Evolutionary conservation across 2,797 vertebrate species (phyloP), one percentile per base, ranked within the genome.

Genomic region (Acrocephalus scirpaceus): DNA sequence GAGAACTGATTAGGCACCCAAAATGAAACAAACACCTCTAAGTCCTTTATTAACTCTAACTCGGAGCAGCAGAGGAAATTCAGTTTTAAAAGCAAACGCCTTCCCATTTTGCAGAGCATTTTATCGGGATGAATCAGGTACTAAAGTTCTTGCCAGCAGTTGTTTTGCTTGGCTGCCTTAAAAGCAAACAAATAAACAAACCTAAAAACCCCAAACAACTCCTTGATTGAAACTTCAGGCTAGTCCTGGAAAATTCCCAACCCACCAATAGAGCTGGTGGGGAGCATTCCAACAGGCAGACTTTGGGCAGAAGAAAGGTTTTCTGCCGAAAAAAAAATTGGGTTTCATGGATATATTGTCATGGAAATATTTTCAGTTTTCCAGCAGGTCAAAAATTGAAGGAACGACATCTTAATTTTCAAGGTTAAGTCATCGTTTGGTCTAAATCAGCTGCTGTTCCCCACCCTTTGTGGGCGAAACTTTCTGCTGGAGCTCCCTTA

Each of bases 391-490:
- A 57, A 83, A 78, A 87, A 38, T 3, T 17, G 40, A 86, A 73
- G 60, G 76, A 90, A 81, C 0, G 3, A 60, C 3, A 0, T 73
- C 82, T 93, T 78, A 47, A 88, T 95, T 84, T 91, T 78, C 88
- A 75, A 92, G 76, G 79, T 93, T 74, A 95, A 93, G 73, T 94
- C 93, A 95, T 93, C 54, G 1, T 69, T 96, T 71, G 70, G 86
- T 86, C 51, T 34, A 13, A 22, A 90, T 93, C 95, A 93, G 58
- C 79, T 90, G 88, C 73, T 95, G 36, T 32, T 95, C 96, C 88
- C 92, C 95, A 86, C 92, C 94, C 93, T 78, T 32, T 51, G 58
- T 1, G 83, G 70, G 44, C 56, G 70, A 93, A 86, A 38, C 70
- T 75, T 93, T 88, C 62, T 93, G 86, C 88, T 94, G 77, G 77